Conservation (phyloP, 2,888 invertebrate genomes). For the Ophion obscuratus region DNA sequence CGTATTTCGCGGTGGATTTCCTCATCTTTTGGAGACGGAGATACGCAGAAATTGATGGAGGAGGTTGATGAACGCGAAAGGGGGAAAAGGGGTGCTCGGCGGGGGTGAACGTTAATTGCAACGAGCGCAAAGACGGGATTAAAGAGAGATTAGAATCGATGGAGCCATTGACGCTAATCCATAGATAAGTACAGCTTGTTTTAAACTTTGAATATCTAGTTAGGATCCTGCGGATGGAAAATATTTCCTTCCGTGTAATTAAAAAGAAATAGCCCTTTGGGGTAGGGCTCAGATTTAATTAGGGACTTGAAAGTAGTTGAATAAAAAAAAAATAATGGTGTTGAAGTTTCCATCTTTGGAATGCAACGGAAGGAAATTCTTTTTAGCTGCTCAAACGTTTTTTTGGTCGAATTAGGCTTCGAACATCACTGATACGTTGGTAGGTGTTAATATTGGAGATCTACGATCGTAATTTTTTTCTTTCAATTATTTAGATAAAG, state of each 20-base stretch:
- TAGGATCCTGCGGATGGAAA: neutral
- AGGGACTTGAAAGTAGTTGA: too few relatives aligned
- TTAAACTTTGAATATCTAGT: neutral
- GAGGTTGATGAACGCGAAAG: neutral
- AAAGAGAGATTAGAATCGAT: constrained; percentile 68
- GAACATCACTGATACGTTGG: too few relatives aligned
- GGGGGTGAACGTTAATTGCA: constrained; percentile 37
- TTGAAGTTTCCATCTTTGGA: too few relatives aligned
- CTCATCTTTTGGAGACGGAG: neutral
- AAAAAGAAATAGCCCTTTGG: neutral
- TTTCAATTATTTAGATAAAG: too few relatives aligned
- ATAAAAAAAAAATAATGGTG: too few relatives aligned
- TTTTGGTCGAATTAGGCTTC: too few relatives aligned
- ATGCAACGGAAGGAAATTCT: too few relatives aligned
- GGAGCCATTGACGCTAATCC: constrained; percentile 73
- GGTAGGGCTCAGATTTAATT: neutral
- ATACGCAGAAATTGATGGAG: neutral
- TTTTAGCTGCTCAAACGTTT: too few relatives aligned
- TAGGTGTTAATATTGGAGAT: too few relatives aligned
- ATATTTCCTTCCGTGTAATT: neutral
- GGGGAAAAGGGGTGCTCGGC: neutral
- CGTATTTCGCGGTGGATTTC: neutral
- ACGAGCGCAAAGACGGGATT: constrained; percentile 67
- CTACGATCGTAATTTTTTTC: too few relatives aligned
- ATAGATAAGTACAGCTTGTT: constrained; percentile 13